Evolutionary conservation across 2,888 invertebrate genomes (phyloP).

Genomic region (Cremastinae sp.): DNA sequence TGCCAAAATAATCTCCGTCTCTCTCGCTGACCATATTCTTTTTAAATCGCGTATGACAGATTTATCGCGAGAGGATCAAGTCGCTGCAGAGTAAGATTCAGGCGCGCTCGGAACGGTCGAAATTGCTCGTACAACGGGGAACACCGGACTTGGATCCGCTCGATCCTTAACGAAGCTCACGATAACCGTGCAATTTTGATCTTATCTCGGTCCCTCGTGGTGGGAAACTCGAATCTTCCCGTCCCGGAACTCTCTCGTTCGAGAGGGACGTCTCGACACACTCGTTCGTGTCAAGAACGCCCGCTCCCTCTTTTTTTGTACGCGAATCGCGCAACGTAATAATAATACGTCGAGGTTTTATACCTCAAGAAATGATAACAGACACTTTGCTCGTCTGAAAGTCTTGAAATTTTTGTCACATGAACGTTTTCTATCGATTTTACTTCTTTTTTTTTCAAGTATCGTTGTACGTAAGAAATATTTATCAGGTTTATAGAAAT

Average conservation of each 20-base stretch:
- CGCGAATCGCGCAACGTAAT: conserved; percentile 23
- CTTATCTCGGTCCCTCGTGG: conserved; percentile 51
- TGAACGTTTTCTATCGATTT: conserved; percentile 53
- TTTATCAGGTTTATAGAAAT: conserved; percentile 18
- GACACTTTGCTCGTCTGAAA: conserved; percentile 11
- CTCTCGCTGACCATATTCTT: conserved; percentile 59
- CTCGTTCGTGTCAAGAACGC: conserved; percentile 18
- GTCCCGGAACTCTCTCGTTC: conserved; percentile 22
- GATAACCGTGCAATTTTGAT: conserved; percentile 9
- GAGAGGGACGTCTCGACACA: conserved; percentile 31
- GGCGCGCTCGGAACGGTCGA: conserved; percentile 93
- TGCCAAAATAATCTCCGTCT: conserved; percentile 61
- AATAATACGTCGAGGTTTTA: conserved; percentile 34
- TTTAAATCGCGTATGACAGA: conserved; percentile 82
- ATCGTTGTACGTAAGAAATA: conserved; percentile 36
- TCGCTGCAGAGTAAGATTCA: conserved; percentile 93
- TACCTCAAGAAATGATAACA: conserved; percentile 18
- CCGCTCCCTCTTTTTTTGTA: conserved; percentile 49
- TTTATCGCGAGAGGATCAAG: conserved; percentile 92
- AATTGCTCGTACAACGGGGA: conserved; percentile 92
- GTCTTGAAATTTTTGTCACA: conserved; percentile 34
- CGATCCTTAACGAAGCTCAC: conserved; percentile 83
- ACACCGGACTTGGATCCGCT: conserved; percentile 90
- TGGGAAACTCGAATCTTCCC: conserved; percentile 51
- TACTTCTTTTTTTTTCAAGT: conserved; percentile 33